These are phyloP conservation scores for Megathymus violae DNA, from an alignment of 1,140 invertebrate genomes.

Conservation along the genomic window DNA sequence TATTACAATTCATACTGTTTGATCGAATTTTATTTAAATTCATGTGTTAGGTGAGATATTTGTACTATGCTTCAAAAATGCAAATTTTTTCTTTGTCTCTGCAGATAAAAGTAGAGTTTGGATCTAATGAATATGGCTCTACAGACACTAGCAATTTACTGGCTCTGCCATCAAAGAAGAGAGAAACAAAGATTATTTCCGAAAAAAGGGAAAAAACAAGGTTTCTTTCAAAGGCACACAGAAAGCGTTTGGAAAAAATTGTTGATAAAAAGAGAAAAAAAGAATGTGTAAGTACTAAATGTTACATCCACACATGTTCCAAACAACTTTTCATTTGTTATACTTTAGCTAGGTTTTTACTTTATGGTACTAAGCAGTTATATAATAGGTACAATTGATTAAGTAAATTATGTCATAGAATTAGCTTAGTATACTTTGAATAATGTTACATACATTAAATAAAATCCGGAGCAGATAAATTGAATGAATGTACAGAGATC, in stretches of 20 bases:
- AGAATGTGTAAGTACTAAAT: slow-evolving; percentile 87
- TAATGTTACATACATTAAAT: too few species aligned
- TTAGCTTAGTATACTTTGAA: too few species aligned
- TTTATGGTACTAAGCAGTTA: too few species aligned
- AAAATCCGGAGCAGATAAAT: too few species aligned
- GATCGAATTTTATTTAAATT: slow-evolving; percentile 22
- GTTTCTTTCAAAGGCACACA: slow-evolving; percentile 93
- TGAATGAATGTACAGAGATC: too few species aligned
- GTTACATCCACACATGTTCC: slow-evolving; percentile 34
- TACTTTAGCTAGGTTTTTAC: too few species aligned
- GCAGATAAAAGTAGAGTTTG: slow-evolving; percentile 87
- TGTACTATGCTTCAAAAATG: too few species aligned
- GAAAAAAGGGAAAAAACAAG: slow-evolving; percentile 84
- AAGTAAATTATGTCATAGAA: too few species aligned
- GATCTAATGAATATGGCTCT: slow-evolving; percentile 82
- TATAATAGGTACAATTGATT: too few species aligned
- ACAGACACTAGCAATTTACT: slow-evolving; percentile 91
- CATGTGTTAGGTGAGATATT: neutral
- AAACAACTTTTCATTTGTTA: too few species aligned
- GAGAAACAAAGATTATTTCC: slow-evolving; percentile 88
- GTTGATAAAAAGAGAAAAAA: slow-evolving; percentile 95
- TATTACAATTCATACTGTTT: slow-evolving; percentile 23
- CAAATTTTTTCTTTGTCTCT: too few species aligned
- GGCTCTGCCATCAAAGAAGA: slow-evolving; percentile 92
- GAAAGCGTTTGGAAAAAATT: slow-evolving; percentile 93